Evolutionary conservation across 2,797 vertebrate genomes (phyloP).

Genomic region (Taeniopygia guttata): DNA sequence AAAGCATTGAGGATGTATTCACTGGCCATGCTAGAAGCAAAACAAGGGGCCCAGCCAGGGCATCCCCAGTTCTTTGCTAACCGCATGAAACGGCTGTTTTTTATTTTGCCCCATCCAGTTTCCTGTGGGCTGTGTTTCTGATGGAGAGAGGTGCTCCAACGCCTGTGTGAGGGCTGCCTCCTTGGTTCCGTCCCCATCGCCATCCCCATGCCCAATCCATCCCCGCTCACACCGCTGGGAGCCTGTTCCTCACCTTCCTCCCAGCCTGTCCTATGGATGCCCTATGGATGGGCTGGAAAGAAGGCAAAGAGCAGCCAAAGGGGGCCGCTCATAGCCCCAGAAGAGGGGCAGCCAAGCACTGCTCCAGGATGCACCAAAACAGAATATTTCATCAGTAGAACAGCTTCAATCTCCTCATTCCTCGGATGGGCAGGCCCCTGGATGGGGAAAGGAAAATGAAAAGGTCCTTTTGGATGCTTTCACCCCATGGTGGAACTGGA

Average conservation of each 20-base stretch:
- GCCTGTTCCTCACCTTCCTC: neutral
- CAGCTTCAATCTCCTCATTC: neutral
- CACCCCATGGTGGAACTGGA: neutral
- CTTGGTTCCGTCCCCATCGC: too few relatives aligned
- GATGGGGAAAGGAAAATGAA: neutral
- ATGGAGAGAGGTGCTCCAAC: accelerated
- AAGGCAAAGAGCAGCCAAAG: neutral
- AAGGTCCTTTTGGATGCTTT: neutral
- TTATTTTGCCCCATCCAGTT: neutral
- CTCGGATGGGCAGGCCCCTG: accelerated
- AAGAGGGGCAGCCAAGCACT: neutral
- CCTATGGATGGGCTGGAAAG: neutral
- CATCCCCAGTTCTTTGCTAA: neutral
- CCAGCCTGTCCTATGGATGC: neutral
- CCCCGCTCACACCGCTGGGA: accelerated
- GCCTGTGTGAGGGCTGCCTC: neutral
- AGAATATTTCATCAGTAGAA: neutral
- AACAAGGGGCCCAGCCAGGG: neutral
- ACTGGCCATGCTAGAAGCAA: neutral
- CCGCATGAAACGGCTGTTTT: neutral
- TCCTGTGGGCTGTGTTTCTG: neutral
- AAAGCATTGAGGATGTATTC: neutral
- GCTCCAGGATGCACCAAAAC: neutral
- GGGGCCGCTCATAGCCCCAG: accelerated
- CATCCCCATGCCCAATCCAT: too few relatives aligned